Evolutionary conservation across 2,888 invertebrate genomes (phyloP), one percentile per base, ranked within the genome.

Genomic region (Nebria salina): DNA sequence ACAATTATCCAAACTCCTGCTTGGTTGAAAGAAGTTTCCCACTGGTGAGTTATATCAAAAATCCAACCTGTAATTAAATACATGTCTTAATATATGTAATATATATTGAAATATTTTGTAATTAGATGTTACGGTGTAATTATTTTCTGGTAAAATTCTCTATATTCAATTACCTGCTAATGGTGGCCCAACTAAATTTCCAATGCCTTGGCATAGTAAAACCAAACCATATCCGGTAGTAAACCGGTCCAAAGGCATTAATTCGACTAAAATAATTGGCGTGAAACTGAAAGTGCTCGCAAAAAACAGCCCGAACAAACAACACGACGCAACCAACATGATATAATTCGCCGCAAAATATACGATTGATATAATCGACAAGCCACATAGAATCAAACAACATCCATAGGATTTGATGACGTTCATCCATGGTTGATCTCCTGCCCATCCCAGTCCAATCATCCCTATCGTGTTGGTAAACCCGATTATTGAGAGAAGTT

Each of bases 281-380:
- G 97, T 97, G 84, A 98, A 95, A 0, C 97, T 95, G 88, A 97
- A 98, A 82, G 95, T 96, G 84, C 97, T 97, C 75, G 97, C 96
- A 87, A 98, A 97, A 84, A 96, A 95, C 83, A 98, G 91, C 11
- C 98, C 98, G 89, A 97, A 98, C 0, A 94, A 89, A 0, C 93
- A 93, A 70, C 90, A 88, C 13, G 86, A 86, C 1, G 87, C 81
- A 13, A 88, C 85, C 72, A 91, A 85, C 43, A 88, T 82, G 65
- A 86, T 84, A 83, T 89, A 90, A 83, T 87, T 88, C 65, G 85
- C 81, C 6, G 88, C 86, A 83, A 88, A 88, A 68, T 86, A 83
- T 81, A 86, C 93, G 88, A 95, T 92, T 0, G 92, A 89, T 1
- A 92, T 91, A 1, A 93, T 92, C 0, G 92, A 90, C 0, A 91